Evolutionary conservation across 2,888 invertebrate species (phyloP).

Genomic region (Xylota sylvarum): DNA sequence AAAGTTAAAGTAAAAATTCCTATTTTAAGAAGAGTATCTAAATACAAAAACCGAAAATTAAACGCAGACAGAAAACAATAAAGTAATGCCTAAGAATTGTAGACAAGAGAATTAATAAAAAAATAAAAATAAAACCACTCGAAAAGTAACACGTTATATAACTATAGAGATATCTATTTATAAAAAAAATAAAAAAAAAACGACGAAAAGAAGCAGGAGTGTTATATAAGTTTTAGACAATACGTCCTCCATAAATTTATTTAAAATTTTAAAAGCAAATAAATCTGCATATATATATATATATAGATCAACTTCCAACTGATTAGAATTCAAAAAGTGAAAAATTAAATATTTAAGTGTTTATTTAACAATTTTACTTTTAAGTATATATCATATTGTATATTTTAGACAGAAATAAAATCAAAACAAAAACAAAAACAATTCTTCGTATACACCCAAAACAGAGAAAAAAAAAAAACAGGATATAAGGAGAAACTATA

Average conservation of each 20-base stretch:
- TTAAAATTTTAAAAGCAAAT: conserved; percentile 17
- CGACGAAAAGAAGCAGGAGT: conserved; percentile 31
- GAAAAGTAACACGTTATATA: conserved; percentile 46
- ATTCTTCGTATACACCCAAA: conserved; percentile 54
- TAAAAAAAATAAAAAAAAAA: conserved; percentile 31
- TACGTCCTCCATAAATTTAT: conserved; percentile 54
- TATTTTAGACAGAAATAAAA: conserved; percentile 48
- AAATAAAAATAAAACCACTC: conserved; percentile 15
- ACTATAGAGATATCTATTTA: conserved; percentile 67
- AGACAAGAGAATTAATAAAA: conserved; percentile 34
- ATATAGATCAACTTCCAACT: conserved; percentile 7
- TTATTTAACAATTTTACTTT: conserved; percentile 12
- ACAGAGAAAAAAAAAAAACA: conserved; percentile 1
- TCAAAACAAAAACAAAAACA: conserved; percentile 39
- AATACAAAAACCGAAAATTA: conserved; percentile 20
- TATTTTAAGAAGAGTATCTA: conserved; percentile 54
- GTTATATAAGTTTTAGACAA: conserved; percentile 69
- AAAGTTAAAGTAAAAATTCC: conserved; percentile 46
- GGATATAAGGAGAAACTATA: no score
- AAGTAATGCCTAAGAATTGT: conserved; percentile 57
- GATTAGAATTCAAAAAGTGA: neutral
- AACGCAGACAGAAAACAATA: conserved; percentile 73
- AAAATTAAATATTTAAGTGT: conserved; percentile 8
- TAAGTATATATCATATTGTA: conserved; percentile 26
- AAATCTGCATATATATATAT: conserved; percentile 5